Conservation (phyloP, 2,113 vertebrate species). For the Benitochromis conjunctus region DNA sequence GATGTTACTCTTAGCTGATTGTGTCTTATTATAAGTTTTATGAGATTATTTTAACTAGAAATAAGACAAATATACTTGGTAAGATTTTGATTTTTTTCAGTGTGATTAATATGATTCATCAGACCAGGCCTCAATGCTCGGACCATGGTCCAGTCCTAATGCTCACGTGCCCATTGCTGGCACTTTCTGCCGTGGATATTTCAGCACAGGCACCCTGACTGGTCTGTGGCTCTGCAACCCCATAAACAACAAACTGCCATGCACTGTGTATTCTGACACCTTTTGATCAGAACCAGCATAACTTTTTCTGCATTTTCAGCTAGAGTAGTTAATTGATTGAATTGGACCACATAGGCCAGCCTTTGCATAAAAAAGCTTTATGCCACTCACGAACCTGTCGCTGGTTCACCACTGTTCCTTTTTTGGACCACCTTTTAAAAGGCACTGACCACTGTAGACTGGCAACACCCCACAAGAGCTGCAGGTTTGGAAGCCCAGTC, state of each 20-base stretch:
- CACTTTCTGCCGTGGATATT: not conserved
- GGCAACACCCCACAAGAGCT: not conserved
- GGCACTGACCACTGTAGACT: not conserved
- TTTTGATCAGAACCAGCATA: not conserved
- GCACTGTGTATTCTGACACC: not conserved
- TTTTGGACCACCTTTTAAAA: not conserved
- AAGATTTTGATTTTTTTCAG: too few species aligned
- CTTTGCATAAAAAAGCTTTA: not conserved
- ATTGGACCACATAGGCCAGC: not conserved
- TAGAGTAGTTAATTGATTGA: not conserved
- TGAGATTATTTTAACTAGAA: too few species aligned
- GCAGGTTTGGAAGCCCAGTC: not conserved
- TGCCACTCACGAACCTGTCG: not conserved
- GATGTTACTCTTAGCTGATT: too few species aligned
- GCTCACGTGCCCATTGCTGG: rapidly evolving
- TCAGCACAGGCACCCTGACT: not conserved
- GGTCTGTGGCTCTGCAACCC: not conserved
- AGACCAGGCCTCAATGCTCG: not conserved
- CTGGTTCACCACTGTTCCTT: not conserved
- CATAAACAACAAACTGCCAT: not conserved
- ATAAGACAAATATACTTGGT: too few species aligned
- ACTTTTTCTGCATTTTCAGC: not conserved
- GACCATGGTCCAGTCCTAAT: not conserved
- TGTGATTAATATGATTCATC: not conserved
- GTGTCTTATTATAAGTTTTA: too few species aligned